Evolutionary conservation across 2,888 invertebrate genomes (phyloP), one percentile per base, ranked within the genome.

Genomic region (Polydrusus tereticollis): DNA sequence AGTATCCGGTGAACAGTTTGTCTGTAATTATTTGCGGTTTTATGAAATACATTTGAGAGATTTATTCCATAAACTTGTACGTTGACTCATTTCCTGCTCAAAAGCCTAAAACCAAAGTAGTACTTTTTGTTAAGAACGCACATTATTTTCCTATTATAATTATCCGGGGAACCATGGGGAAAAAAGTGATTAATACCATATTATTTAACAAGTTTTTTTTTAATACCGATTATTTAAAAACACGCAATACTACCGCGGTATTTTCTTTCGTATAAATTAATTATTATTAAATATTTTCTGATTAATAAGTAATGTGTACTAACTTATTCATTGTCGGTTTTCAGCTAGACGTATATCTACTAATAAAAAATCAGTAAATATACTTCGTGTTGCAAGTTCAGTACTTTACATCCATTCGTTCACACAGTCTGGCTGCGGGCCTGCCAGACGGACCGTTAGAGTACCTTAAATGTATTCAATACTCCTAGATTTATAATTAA

Each of bases 1-100:
- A 45, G 45, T 45, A 45, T 45, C 45, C 45, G 45, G 45, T 45
- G 45, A 45, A 45, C n/a, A 43, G n/a, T 45, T 45, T 45, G 45
- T 10, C n/a, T 7, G 45, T 45, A 45, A 45, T 45, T 45, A 45
- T 45, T 18, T 45, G 45, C 20, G 45, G 45, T 45, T 45, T 45
- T 45, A 45, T 45, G 45, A 45, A 45, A 45, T 45, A 45, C 45
- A 20, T 45, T 20, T 18, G 45, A 45, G 20, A 45, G 45, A 45
- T 45, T 45, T 45, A 45, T 45, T 45, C 18, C 20, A 20, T 45
- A 45, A 20, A 45, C 45, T 45, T 45, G 20, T 45, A 45, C 18
- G 18, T 18, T 45, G 45, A 45, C 45, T 45, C 45, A 45, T 45
- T 45, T 45, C 45, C 45, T 45, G 45, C 45, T 12, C 20, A 18